A percentile compares a stretch with the other conserved stretches of the same genome.
phyloP scores from a whole-genome alignment of 2,113 vertebrate species.

The Dermatemys mawii region DNA sequence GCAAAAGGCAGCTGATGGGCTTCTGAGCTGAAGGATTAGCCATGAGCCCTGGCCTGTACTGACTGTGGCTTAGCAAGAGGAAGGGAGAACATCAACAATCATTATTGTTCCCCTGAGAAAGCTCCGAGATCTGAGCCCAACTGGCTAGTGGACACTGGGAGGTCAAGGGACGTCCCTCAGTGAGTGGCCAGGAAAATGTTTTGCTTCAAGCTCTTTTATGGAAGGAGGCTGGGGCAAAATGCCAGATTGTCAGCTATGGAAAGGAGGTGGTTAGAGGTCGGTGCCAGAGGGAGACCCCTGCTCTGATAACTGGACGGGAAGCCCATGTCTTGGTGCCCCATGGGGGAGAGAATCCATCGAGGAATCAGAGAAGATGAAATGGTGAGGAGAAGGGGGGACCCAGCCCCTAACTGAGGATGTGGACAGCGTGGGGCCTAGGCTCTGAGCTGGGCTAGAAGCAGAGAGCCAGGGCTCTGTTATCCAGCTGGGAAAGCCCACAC shows the following conservation, averaged over 20 bases:
- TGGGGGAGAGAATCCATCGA: background rate
- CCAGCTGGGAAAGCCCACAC: background rate
- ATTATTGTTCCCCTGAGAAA: background rate
- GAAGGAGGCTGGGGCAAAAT: constrained; percentile 24
- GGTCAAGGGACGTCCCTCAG: background rate
- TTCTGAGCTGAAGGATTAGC: background rate
- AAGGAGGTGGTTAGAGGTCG: background rate
- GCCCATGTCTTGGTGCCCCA: background rate
- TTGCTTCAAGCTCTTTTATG: background rate
- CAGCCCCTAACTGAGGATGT: background rate
- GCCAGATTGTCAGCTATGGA: background rate
- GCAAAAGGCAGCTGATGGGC: background rate
- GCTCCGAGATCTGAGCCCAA: background rate
- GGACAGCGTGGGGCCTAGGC: background rate
- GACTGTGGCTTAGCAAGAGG: background rate
- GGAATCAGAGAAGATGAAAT: background rate
- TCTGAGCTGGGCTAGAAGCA: fast-evolving
- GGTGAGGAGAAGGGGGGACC: background rate
- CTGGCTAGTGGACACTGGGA: background rate
- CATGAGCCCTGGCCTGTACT: background rate
- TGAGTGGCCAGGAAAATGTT: constrained; percentile 60
- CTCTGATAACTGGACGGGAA: background rate
- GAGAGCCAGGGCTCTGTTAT: fast-evolving
- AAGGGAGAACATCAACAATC: background rate
- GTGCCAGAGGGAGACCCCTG: background rate